A percentile compares a stretch with the other conserved stretches of the same genome.
These are phyloP conservation scores for Carapus acus DNA, from an alignment of 2,797 vertebrate genomes.

Conservation along the genomic window DNA sequence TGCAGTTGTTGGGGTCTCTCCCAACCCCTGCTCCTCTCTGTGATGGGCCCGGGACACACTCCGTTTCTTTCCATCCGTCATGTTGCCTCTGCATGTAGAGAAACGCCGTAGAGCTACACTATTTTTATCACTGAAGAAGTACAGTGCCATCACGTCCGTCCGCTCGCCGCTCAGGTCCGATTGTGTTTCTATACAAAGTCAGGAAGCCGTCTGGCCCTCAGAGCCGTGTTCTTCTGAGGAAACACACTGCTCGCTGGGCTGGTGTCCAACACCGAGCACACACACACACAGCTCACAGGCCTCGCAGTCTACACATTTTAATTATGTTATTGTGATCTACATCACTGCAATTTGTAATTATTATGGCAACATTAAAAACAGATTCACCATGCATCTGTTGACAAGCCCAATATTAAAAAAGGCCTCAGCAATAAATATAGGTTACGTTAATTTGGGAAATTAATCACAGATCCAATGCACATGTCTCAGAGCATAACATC, in stretches of 20 bases:
- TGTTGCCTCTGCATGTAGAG: constrained; percentile 24
- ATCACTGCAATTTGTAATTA: too few species aligned
- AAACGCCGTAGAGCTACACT: constrained; percentile 40
- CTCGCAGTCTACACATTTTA: constrained; percentile 1
- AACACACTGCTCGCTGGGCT: constrained; percentile 59
- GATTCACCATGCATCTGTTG: too few species aligned
- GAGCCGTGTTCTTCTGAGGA: constrained; percentile 60
- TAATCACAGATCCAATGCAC: too few species aligned
- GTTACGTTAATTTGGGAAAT: too few species aligned
- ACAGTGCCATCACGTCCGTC: constrained; percentile 38
- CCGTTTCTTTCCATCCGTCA: too few species aligned
- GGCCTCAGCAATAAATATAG: too few species aligned
- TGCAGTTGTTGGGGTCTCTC: too few species aligned
- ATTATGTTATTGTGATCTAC: too few species aligned
- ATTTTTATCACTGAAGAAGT: constrained; percentile 64
- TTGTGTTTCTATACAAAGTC: constrained; percentile 78
- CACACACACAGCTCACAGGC: constrained; percentile 15
- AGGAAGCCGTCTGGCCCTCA: constrained; percentile 71
- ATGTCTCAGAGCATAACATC: too few species aligned
- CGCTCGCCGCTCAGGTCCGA: constrained; percentile 46
- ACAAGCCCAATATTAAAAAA: too few species aligned
- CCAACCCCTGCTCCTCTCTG: too few species aligned
- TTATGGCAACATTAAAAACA: background rate
- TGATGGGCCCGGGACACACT: too few species aligned
- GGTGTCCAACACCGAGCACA: constrained; percentile 45